A percentile compares a stretch with the other conserved stretches of the same genome.
phyloP scores from a whole-genome alignment of 2,888 invertebrate genomes.

The Drosophila yooni region DNA sequence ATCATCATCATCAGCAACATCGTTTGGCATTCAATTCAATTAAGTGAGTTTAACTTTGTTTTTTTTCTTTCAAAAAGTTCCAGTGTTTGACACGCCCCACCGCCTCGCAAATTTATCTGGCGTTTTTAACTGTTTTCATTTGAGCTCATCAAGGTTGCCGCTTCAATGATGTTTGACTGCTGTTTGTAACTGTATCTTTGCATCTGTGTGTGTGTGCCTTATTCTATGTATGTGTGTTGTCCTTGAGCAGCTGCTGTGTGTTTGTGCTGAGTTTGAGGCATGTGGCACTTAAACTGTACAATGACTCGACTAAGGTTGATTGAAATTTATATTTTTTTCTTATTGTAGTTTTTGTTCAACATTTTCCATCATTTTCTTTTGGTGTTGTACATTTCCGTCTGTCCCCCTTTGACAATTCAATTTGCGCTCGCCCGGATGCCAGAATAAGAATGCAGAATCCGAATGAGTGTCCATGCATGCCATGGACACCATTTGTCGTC shows the following conservation, averaged over 20 bases:
- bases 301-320: constrained; percentile 44
- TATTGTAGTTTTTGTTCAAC: constrained; percentile 6
- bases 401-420: constrained; percentile 50
- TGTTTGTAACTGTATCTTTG: constrained; percentile 2
- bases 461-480: constrained; percentile 37
- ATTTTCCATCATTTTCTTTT: constrained; percentile 1
- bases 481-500: constrained; percentile 38
- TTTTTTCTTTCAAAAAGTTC: constrained; percentile 16
- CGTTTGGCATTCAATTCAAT: constrained; percentile 72
- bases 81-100: constrained; percentile 23
- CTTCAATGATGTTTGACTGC: constrained; percentile 49
- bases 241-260: constrained; percentile 20
- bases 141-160: constrained; percentile 56
- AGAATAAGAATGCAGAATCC: constrained; percentile 16
- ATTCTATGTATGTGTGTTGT: neutral
- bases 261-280: constrained; percentile 3
- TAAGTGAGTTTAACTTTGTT: constrained; percentile 56
- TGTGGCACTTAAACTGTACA: constrained; percentile 26
- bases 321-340: constrained; percentile 33
- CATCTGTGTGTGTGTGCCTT: constrained; percentile 1
- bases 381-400: neutral
- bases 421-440: constrained; percentile 54
- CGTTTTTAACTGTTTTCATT: constrained; percentile 66
- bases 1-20: constrained; percentile 16
- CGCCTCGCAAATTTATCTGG: constrained; percentile 23